Evolutionary conservation across 1,140 invertebrate species (phyloP), one percentile per base, ranked within the genome.

Genomic region (Ectropis grisescens): DNA sequence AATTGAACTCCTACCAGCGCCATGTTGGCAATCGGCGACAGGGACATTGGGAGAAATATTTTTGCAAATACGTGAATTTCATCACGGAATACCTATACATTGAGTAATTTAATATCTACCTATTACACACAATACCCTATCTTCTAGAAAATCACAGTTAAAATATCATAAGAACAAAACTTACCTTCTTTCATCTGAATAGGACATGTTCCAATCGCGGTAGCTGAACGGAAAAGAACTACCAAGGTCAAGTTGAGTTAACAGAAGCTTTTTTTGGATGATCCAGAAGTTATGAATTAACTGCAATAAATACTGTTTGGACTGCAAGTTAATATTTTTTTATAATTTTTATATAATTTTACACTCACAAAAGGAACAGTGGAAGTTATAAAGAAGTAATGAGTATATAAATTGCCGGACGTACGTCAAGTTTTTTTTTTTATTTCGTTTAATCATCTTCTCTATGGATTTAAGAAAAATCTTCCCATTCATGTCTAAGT

Each of bases 131-230:
- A 35, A 11, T 10, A 22, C 11, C 13, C 16, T 34, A 37, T 33
- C 24, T 51, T 51, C 52, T 29, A 51, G 42, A 33, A 52, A 53
- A 58, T 24, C 35, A 27, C 40, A 24, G 11, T 23, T 26, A 47
- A 60, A 59, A 47, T 53, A 59, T 47, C 24, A 44, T 39, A 59
- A 50, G 58, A 84, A 69, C 60, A 62, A 53, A 80, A 86, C 86
- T 89, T 88, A 90, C 89, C 88, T 88, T 86, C 87, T 85, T 81
- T 90, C 89, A 74, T 85, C 79, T 67, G 86, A 85, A 86, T 87
- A 87, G 74, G 89, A 90, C 89, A 91, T 91, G 87, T 89, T 90
- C 84, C 82, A 86, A 85, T 88, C 82, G 84, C 85, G 82, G 84
- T 86, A 82, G 84, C 81, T 82, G 85, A 85, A 85, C 85, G 85